A percentile compares a stretch with the other conserved stretches of the same genome.
phyloP scores from a whole-genome alignment of 1,140 invertebrate genomes.

The Neuroterus valhalla region DNA sequence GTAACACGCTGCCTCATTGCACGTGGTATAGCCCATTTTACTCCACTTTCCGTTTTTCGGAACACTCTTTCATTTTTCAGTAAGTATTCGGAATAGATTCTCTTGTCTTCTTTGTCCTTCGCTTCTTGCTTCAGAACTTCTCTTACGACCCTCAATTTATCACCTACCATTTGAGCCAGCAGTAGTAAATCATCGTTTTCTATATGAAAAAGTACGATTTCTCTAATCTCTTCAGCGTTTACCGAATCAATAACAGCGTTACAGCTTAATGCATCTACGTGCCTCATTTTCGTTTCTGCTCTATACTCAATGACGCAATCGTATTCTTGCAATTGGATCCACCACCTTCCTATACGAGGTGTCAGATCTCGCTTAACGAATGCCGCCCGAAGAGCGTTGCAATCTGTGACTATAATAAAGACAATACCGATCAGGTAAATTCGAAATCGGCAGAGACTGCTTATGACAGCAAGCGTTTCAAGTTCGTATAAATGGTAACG shows the following conservation, averaged over 20 bases:
- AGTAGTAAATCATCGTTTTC: neutral
- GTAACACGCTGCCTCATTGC: slow-evolving; percentile 36
- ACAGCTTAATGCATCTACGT: neutral
- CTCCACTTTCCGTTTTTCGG: neutral
- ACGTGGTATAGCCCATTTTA: slow-evolving; percentile 22
- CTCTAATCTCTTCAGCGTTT: neutral
- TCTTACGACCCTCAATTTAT: too few species aligned
- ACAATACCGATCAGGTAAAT: slow-evolving; percentile 61
- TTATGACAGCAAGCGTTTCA: slow-evolving; percentile 63
- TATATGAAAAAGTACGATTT: neutral
- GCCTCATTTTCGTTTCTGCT: neutral
- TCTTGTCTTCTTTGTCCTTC: neutral
- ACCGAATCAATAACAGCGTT: neutral
- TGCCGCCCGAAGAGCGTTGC: too few species aligned
- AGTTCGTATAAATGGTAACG: slow-evolving; percentile 67
- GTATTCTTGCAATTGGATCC: too few species aligned
- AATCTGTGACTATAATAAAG: slow-evolving; percentile 62
- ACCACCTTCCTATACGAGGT: too few species aligned
- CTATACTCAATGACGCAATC: too few species aligned
- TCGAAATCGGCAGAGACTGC: slow-evolving; percentile 51
- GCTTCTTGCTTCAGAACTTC: too few species aligned
- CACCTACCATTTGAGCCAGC: too few species aligned
- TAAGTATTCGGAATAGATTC: neutral
- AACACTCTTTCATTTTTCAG: too few species aligned
- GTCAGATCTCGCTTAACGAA: too few species aligned